phyloP scores from a whole-genome alignment of 1,140 invertebrate genomes.

The Apis florea region DNA sequence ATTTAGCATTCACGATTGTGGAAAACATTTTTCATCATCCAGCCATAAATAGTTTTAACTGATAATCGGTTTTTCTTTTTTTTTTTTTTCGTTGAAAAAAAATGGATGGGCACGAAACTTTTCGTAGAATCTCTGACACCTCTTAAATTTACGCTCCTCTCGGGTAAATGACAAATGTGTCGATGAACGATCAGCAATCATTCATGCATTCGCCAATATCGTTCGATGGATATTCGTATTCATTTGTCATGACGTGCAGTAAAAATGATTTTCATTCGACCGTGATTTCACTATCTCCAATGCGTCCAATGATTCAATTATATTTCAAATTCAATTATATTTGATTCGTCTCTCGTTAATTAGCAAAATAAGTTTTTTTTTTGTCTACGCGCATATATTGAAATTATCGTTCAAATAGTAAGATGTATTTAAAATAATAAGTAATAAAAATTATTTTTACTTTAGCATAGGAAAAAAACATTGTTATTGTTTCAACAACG shows the following conservation, averaged over 20 bases:
- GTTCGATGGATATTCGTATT: slow-evolving; percentile 40
- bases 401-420: background rate
- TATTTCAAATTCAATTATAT: no score
- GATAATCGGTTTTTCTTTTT: background rate
- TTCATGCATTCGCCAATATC: slow-evolving; percentile 36
- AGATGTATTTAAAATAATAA: no score
- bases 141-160: background rate
- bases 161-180: slow-evolving; percentile 17
- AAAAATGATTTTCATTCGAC: slow-evolving; percentile 40
- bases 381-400: no score
- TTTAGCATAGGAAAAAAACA: no score
- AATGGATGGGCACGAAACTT: background rate
- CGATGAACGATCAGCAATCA: slow-evolving; percentile 32
- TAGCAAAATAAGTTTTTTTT: background rate
- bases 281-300: background rate
- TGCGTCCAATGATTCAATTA: background rate
- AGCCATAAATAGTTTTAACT: background rate
- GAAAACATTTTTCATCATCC: background rate
- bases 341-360: slow-evolving; percentile 1
- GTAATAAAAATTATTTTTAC: no score
- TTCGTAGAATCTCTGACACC: background rate
- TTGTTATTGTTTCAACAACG: no score
- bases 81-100: background rate
- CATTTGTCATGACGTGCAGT: slow-evolving; percentile 46
- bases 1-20: background rate